Evolutionary conservation across 2,888 invertebrate genomes (phyloP).

Genomic region (Plemyria rubiginata): DNA sequence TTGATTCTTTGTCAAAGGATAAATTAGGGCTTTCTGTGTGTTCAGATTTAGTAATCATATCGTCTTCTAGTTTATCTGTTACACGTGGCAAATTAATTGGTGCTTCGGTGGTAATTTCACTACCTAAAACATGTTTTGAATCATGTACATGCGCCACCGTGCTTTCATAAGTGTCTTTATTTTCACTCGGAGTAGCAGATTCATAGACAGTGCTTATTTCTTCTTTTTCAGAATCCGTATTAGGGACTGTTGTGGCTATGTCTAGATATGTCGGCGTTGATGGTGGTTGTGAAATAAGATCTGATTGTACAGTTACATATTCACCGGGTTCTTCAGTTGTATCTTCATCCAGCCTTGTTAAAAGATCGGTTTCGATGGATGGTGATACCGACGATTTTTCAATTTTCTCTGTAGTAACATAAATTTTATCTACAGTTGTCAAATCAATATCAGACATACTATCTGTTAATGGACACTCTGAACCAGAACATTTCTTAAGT

Average conservation of each 20-base stretch:
- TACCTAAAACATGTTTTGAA: slow-evolving; percentile 10
- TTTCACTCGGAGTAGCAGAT: slow-evolving; percentile 7
- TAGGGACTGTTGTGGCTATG: slow-evolving; percentile 1
- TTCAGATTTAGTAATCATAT: slow-evolving; percentile 13
- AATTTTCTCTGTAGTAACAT: slow-evolving; percentile 29
- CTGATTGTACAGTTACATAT: slow-evolving; percentile 1
- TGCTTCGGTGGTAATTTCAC: slow-evolving; percentile 32
- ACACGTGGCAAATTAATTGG: slow-evolving; percentile 5
- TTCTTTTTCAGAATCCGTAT: slow-evolving; percentile 16
- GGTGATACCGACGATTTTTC: slow-evolving; percentile 38
- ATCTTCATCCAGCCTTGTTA: slow-evolving; percentile 10
- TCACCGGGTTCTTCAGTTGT: slow-evolving; percentile 16
- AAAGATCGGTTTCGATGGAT: slow-evolving; percentile 3
- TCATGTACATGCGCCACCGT: background rate
- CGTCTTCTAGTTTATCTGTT: slow-evolving; percentile 18
- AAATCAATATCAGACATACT: slow-evolving; percentile 20
- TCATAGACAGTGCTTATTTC: slow-evolving; percentile 15
- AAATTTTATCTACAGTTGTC: slow-evolving; percentile 10
- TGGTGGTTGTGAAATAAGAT: slow-evolving; percentile 11
- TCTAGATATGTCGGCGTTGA: slow-evolving; percentile 4
- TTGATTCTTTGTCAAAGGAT: slow-evolving; percentile 3
- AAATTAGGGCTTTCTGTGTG: slow-evolving; percentile 13
- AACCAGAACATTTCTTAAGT: slow-evolving; percentile 52
- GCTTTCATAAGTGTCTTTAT: slow-evolving; percentile 4
- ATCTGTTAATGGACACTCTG: slow-evolving; percentile 46